These are phyloP conservation scores for Struthidea cinerea DNA, from an alignment of 2,113 vertebrate species.

Conservation along the genomic window DNA sequence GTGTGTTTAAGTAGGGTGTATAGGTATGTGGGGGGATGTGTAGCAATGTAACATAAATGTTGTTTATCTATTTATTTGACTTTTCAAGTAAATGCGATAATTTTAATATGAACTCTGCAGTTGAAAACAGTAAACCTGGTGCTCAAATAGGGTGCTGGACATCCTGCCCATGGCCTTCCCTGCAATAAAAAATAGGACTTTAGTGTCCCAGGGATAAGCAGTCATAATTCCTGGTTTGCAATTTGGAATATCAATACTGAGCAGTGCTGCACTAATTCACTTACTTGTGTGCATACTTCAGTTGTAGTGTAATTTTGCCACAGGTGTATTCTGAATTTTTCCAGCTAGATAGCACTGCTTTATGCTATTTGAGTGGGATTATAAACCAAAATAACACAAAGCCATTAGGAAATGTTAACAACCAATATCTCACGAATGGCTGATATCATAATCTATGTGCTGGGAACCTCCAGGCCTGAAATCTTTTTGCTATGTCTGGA, in stretches of 20 bases:
- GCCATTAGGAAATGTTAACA: not conserved
- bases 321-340: not conserved
- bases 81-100: not conserved
- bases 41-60: not conserved
- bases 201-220: not conserved
- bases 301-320: not conserved
- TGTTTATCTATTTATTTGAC: not conserved
- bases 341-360: not conserved
- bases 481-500: not conserved
- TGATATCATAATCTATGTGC: not conserved
- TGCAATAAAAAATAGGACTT: not conserved
- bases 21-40: fast-evolving
- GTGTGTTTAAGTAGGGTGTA: not conserved
- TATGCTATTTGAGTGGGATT: not conserved
- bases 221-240: not conserved
- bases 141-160: not conserved
- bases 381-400: not conserved
- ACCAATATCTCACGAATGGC: not conserved
- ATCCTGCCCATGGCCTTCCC: not conserved
- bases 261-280: not conserved
- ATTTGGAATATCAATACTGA: not conserved
- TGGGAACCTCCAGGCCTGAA: not conserved
- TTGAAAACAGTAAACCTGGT: not conserved
- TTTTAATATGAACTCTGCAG: not conserved
- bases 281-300: not conserved